A percentile compares a stretch with the other conserved stretches of the same genome.
Evolutionary conservation across 1,140 invertebrate genomes (phyloP).

Genomic region (Calephelis nemesis): DNA sequence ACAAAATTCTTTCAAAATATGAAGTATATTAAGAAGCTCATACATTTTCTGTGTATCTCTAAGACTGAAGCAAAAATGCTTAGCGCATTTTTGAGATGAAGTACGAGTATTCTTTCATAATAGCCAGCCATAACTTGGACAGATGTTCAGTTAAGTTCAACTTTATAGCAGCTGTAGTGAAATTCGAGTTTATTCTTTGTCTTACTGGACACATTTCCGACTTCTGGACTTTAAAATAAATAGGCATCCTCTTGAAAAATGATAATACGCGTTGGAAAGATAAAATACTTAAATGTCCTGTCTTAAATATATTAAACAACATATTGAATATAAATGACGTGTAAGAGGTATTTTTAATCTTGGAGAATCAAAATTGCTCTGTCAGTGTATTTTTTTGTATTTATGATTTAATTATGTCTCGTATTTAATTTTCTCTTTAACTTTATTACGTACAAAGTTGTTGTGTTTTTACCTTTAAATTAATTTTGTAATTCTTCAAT

Average conservation of each 20-base stretch:
- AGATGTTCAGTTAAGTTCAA: constrained; percentile 8
- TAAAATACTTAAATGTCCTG: not conserved
- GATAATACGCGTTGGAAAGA: not conserved
- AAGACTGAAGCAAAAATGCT: constrained; percentile 8
- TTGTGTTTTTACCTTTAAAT: too few relatives aligned
- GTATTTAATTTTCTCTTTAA: too few relatives aligned
- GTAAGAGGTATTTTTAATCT: too few relatives aligned
- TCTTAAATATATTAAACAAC: too few relatives aligned
- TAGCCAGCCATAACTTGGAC: constrained; percentile 10
- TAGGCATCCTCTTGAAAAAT: not conserved
- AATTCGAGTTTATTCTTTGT: constrained; percentile 12
- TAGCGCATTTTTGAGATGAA: constrained; percentile 9
- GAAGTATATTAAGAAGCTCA: constrained; percentile 3
- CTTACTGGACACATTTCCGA: not conserved
- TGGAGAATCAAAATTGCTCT: too few relatives aligned
- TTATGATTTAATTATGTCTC: too few relatives aligned
- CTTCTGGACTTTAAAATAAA: not conserved
- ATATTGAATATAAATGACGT: too few relatives aligned
- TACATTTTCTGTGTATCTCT: constrained; percentile 9
- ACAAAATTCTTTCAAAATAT: constrained; percentile 3
- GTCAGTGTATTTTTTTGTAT: too few relatives aligned
- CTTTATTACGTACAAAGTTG: too few relatives aligned
- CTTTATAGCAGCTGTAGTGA: constrained; percentile 16
- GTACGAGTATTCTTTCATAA: constrained; percentile 17
- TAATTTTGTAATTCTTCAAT: too few relatives aligned